phyloP scores from a whole-genome alignment of 2,888 invertebrate genomes.

The Escarpia spicata region DNA sequence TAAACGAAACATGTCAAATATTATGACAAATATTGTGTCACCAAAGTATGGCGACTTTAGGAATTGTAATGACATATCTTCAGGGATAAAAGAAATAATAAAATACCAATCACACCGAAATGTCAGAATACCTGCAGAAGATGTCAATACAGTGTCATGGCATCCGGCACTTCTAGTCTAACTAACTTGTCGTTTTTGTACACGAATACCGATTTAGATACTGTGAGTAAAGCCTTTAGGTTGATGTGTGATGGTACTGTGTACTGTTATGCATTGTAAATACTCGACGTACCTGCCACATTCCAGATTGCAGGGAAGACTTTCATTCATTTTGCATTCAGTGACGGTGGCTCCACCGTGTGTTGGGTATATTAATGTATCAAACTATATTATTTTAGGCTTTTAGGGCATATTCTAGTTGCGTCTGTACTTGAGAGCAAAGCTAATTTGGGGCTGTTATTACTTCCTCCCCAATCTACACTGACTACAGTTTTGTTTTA shows the following conservation, averaged over 20 bases:
- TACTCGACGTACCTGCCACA: not conserved
- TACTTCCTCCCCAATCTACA: not conserved
- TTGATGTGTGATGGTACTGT: not conserved
- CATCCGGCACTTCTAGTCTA: slow-evolving; percentile 30
- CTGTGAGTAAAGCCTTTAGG: slow-evolving; percentile 25
- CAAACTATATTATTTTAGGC: not conserved
- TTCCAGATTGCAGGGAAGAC: not conserved
- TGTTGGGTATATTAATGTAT: not conserved
- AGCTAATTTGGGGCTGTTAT: not conserved
- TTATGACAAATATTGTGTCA: not conserved
- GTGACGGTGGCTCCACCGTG: not conserved
- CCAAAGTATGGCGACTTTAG: not conserved
- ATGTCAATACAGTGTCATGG: slow-evolving; percentile 35
- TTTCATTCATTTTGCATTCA: not conserved
- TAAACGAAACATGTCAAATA: not conserved
- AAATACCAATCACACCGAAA: not conserved
- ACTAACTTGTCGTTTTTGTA: slow-evolving; percentile 28
- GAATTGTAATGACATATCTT: not conserved
- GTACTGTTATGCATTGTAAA: not conserved
- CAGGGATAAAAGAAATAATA: not conserved
- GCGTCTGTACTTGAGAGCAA: not conserved
- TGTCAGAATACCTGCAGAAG: slow-evolving; percentile 29
- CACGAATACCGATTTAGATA: slow-evolving; percentile 29
- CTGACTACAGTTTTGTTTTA: not conserved
- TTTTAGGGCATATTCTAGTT: not conserved